These are phyloP conservation scores for Ypsolopha scabrella DNA, from an alignment of 2,888 invertebrate species.

Conservation along the genomic window DNA sequence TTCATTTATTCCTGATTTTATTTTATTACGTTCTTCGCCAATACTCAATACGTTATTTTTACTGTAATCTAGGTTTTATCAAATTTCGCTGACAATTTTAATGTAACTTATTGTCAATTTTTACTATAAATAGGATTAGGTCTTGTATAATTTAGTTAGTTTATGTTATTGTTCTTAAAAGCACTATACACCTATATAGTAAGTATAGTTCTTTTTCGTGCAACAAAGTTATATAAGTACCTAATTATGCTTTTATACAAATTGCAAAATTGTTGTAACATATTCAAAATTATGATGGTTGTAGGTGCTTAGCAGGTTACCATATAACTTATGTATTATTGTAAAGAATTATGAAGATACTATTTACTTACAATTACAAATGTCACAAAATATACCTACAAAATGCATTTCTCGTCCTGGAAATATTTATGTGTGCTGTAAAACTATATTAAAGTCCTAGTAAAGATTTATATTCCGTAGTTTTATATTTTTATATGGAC, in stretches of 20 bases:
- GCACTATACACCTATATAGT: slow-evolving; percentile 7
- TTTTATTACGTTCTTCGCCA: slow-evolving; percentile 10
- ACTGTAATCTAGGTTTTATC: neutral
- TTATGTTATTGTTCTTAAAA: slow-evolving; percentile 12
- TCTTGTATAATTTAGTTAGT: slow-evolving; percentile 8
- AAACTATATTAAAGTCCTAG: neutral
- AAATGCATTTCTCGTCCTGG: slow-evolving; percentile 2
- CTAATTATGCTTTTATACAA: neutral
- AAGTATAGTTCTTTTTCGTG: neutral
- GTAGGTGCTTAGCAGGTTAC: slow-evolving; percentile 57
- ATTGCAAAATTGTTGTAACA: slow-evolving; percentile 7
- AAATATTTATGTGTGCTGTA: neutral
- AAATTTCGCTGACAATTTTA: slow-evolving; percentile 2
- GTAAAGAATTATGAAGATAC: slow-evolving; percentile 29
- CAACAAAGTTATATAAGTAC: neutral
- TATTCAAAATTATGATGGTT: slow-evolving; percentile 26
- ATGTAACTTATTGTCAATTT: slow-evolving; percentile 10
- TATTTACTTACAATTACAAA: neutral
- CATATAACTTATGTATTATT: slow-evolving; percentile 37
- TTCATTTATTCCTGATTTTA: slow-evolving; percentile 5
- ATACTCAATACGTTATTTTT: slow-evolving; percentile 12
- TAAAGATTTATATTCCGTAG: slow-evolving; percentile 1
- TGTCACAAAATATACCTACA: slow-evolving; percentile 4
- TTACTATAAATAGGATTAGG: slow-evolving; percentile 5
- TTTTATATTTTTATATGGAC: slow-evolving; percentile 3